These are phyloP conservation scores for Eledona agricola DNA, from an alignment of 2,888 invertebrate genomes.

Conservation along the genomic window DNA sequence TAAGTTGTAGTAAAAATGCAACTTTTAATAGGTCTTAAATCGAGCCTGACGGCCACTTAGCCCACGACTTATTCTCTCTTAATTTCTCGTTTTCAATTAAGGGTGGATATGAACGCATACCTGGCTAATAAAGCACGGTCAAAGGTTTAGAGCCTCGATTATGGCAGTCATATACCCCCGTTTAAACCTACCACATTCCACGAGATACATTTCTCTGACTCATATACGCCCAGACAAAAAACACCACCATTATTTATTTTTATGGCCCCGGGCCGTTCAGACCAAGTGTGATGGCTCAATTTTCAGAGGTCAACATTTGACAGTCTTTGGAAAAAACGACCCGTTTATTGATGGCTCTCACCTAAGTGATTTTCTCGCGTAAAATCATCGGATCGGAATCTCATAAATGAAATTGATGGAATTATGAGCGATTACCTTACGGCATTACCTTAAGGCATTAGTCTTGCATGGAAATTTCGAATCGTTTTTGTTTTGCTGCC, in stretches of 20 bases:
- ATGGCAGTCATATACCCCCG: slow-evolving; percentile 33
- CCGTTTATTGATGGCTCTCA: too few relatives aligned
- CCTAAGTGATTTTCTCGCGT: too few relatives aligned
- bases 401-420: too few relatives aligned
- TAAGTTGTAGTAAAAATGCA: slow-evolving; percentile 8
- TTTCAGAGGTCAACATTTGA: slow-evolving; percentile 39
- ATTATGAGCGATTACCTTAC: too few relatives aligned
- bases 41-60: background rate
- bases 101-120: slow-evolving; percentile 17
- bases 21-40: slow-evolving; percentile 4
- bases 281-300: slow-evolving; percentile 48
- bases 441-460: too few relatives aligned
- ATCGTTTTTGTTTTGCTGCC: too few relatives aligned
- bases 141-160: slow-evolving; percentile 28
- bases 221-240: slow-evolving; percentile 45
- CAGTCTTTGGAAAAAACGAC: too few relatives aligned
- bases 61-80: slow-evolving; percentile 2
- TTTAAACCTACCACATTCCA: slow-evolving; percentile 49
- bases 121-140: slow-evolving; percentile 27
- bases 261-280: slow-evolving; percentile 40
- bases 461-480: too few relatives aligned
- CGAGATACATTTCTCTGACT: slow-evolving; percentile 47
- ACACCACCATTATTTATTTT: slow-evolving; percentile 46
- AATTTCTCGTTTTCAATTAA: slow-evolving; percentile 26
- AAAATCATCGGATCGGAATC: too few relatives aligned